Conservation (phyloP, 2,113 vertebrate species). For the Aythya baeri region DNA sequence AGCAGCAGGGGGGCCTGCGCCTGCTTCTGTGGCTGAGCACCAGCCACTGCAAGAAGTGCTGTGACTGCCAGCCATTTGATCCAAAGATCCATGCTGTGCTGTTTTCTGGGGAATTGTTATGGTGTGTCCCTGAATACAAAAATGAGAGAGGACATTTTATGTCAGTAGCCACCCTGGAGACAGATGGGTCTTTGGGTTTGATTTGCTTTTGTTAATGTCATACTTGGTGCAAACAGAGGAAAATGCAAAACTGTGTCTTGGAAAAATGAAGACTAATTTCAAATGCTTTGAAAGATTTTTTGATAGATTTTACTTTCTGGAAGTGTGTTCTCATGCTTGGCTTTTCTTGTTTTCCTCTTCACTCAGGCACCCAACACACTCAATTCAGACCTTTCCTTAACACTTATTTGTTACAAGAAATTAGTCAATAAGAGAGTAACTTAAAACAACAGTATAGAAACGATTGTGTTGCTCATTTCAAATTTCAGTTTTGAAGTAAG, state of each 20-base stretch:
- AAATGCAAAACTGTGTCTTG: not conserved
- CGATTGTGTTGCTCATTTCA: not conserved
- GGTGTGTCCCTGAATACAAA: slow-evolving; percentile 34
- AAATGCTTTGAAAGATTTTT: not conserved
- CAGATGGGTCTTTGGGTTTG: not conserved
- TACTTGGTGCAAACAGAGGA: accelerated
- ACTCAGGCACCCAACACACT: not conserved
- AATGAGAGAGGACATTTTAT: not conserved
- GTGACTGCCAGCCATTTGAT: slow-evolving; percentile 5
- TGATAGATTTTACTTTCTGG: not conserved
- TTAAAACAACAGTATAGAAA: not conserved
- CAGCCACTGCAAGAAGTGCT: not conserved
- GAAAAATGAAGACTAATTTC: not conserved
- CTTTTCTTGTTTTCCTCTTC: not conserved
- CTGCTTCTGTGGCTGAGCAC: slow-evolving; percentile 65
- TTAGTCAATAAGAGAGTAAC: not conserved
- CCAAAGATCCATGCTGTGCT: slow-evolving; percentile 60
- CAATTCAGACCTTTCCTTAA: not conserved
- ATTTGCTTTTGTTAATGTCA: not conserved
- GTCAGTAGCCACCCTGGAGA: not conserved
- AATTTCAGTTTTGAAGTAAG: not conserved
- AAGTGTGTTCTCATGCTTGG: not conserved
- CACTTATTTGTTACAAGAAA: not conserved
- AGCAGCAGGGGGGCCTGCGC: slow-evolving; percentile 77
- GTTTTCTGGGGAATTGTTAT: not conserved